These are phyloP conservation scores for Papilio aristodemus DNA, from an alignment of 1,140 invertebrate genomes.

Conservation along the genomic window DNA sequence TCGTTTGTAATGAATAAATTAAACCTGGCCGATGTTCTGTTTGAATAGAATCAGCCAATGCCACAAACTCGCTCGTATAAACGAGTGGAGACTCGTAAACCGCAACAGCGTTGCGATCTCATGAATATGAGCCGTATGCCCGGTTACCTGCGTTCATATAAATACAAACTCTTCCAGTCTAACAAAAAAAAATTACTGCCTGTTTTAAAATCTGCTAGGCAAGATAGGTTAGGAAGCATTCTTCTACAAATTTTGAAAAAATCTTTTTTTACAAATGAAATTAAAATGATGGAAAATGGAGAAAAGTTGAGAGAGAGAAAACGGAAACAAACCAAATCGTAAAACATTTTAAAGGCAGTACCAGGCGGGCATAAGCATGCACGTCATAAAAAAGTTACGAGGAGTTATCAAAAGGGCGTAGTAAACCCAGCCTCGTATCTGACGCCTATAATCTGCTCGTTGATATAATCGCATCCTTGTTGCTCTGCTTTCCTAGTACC, in stretches of 20 bases:
- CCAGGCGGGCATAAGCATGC: slow-evolving; percentile 57
- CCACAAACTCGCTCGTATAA: slow-evolving; percentile 28
- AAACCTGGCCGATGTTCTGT: slow-evolving; percentile 13
- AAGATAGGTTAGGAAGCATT: no score
- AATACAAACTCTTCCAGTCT: background rate
- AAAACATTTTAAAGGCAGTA: slow-evolving; percentile 45
- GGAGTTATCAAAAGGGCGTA: slow-evolving; percentile 65
- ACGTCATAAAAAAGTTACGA: slow-evolving; percentile 68
- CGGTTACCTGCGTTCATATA: background rate
- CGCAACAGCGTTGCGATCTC: slow-evolving; percentile 4
- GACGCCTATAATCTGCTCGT: slow-evolving; percentile 54
- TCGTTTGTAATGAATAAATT: slow-evolving; percentile 31
- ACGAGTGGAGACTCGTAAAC: slow-evolving; percentile 14
- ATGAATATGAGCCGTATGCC: slow-evolving; percentile 24
- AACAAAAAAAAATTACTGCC: background rate
- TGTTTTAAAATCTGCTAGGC: background rate
- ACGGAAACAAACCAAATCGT: slow-evolving; percentile 4
- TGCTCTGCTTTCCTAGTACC: slow-evolving; percentile 42
- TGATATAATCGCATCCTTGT: slow-evolving; percentile 41
- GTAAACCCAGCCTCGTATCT: slow-evolving; percentile 52
- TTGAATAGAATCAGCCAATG: slow-evolving; percentile 10
- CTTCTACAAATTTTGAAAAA: no score
- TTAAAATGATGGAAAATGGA: no score
- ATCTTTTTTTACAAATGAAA: no score
- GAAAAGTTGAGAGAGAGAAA: background rate